Percentiles rank a stretch among this genome's conserved stretches.
Evolutionary conservation across 2,888 invertebrate genomes (phyloP).

Genomic region (Eupithecia centaureata): DNA sequence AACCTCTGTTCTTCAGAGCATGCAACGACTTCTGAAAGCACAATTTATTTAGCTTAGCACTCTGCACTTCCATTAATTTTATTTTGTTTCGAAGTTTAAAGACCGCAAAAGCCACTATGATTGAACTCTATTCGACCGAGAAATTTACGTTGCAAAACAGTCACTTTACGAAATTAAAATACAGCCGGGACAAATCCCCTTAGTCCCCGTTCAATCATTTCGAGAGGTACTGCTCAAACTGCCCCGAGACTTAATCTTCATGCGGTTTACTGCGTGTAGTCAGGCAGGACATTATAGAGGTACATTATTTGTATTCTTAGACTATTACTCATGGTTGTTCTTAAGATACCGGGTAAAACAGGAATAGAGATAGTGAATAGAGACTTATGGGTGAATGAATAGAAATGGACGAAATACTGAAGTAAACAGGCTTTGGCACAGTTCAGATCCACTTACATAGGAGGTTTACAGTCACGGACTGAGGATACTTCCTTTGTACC

Average conservation of each 20-base stretch:
- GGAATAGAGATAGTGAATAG: no score
- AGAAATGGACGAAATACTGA: no score
- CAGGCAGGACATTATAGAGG: slow-evolving; percentile 55
- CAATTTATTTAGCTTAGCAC: slow-evolving; percentile 45
- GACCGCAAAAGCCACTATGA: slow-evolving; percentile 59
- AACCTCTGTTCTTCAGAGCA: slow-evolving; percentile 48
- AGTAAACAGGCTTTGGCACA: no score
- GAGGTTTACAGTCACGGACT: no score
- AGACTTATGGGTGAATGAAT: no score
- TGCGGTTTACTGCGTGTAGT: slow-evolving; percentile 50
- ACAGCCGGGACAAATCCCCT: slow-evolving; percentile 75
- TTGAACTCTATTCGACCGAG: slow-evolving; percentile 60
- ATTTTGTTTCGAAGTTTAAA: slow-evolving; percentile 53
- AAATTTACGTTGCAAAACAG: slow-evolving; percentile 77
- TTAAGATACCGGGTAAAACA: no score
- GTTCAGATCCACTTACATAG: no score
- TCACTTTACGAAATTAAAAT: slow-evolving; percentile 83
- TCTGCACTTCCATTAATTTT: slow-evolving; percentile 48
- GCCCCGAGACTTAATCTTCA: slow-evolving; percentile 70
- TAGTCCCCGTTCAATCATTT: slow-evolving; percentile 82
- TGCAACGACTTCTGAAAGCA: slow-evolving; percentile 50
- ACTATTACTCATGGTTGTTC: not conserved
- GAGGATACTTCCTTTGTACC: no score
- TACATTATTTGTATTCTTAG: slow-evolving; percentile 22
- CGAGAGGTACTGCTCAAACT: slow-evolving; percentile 72